A percentile compares a stretch with the other conserved stretches of the same genome.
Evolutionary conservation across 2,888 invertebrate species (phyloP).

Genomic region (Dasypolia templi): DNA sequence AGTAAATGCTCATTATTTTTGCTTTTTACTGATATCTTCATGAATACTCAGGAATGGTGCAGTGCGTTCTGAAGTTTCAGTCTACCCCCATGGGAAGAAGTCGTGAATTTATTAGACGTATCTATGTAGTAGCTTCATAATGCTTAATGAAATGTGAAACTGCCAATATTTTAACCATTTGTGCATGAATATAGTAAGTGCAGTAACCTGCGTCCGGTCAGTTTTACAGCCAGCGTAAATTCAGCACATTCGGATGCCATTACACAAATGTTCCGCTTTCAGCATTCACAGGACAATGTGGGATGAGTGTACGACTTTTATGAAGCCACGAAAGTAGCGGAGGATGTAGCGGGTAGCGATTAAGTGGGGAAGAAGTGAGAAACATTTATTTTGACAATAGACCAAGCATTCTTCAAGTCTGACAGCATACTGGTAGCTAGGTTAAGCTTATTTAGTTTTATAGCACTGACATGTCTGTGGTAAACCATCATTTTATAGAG

Average conservation of each 20-base stretch:
- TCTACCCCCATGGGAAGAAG: background rate
- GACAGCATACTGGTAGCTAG: background rate
- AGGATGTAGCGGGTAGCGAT: background rate
- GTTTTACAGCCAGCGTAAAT: slow-evolving; percentile 36
- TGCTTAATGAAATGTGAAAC: background rate
- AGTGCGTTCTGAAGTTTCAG: background rate
- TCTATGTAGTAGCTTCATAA: background rate
- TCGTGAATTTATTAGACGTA: background rate
- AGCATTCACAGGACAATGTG: slow-evolving; percentile 45
- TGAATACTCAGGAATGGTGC: background rate
- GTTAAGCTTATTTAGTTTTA: background rate
- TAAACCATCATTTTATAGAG: background rate
- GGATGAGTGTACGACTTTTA: slow-evolving; percentile 32
- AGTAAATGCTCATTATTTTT: background rate
- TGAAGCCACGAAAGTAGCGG: slow-evolving; percentile 38
- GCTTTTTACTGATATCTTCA: background rate
- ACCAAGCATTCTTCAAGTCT: background rate
- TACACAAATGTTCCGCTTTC: slow-evolving; percentile 45
- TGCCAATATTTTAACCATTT: slow-evolving; percentile 14
- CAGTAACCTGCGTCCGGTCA: slow-evolving; percentile 27
- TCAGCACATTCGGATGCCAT: slow-evolving; percentile 53
- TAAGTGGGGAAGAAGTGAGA: background rate
- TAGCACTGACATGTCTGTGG: background rate
- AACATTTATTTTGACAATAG: too few species aligned
- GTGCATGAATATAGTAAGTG: slow-evolving; percentile 8